Conservation (phyloP, 2,113 vertebrate genomes). For the Hirundichthys speculiger region DNA sequence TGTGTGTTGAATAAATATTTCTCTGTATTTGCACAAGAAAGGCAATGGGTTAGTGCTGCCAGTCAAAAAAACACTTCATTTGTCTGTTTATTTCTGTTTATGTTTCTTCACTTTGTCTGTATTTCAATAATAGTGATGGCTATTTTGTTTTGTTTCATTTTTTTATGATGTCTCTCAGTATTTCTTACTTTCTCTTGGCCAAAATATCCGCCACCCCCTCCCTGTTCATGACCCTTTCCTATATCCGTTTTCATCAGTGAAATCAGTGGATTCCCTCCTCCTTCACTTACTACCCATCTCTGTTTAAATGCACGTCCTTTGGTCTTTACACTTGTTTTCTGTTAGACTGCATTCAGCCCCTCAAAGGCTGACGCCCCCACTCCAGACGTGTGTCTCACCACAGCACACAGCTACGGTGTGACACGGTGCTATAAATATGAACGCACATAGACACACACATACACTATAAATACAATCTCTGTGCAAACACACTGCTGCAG, state of each 20-base stretch:
- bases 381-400: slow-evolving; percentile 74
- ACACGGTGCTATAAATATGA: slow-evolving; percentile 74
- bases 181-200: slow-evolving; percentile 18
- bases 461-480: slow-evolving; percentile 73
- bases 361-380: slow-evolving; percentile 45
- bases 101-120: slow-evolving; percentile 44
- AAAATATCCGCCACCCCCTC: too few species aligned
- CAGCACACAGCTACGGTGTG: slow-evolving; percentile 68
- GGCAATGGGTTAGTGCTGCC: slow-evolving; percentile 23
- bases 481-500: slow-evolving; percentile 74
- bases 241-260: slow-evolving; percentile 13
- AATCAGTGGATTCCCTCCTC: slow-evolving; percentile 29
- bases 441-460: slow-evolving; percentile 52
- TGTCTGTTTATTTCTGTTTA: slow-evolving; percentile 12
- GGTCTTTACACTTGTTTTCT: slow-evolving; percentile 66
- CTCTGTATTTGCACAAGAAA: slow-evolving; percentile 47
- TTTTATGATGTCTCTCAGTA: slow-evolving; percentile 10
- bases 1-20: slow-evolving; percentile 63
- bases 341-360: slow-evolving; percentile 35
- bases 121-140: slow-evolving; percentile 9
- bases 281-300: slow-evolving; percentile 28
- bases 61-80: slow-evolving; percentile 35
- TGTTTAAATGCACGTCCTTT: slow-evolving; percentile 35
- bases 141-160: slow-evolving; percentile 2
- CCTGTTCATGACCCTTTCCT: slow-evolving; percentile 12